Conservation (phyloP, 92 coral and sea anemone genomes). For the Actinostola sp. region DNA sequence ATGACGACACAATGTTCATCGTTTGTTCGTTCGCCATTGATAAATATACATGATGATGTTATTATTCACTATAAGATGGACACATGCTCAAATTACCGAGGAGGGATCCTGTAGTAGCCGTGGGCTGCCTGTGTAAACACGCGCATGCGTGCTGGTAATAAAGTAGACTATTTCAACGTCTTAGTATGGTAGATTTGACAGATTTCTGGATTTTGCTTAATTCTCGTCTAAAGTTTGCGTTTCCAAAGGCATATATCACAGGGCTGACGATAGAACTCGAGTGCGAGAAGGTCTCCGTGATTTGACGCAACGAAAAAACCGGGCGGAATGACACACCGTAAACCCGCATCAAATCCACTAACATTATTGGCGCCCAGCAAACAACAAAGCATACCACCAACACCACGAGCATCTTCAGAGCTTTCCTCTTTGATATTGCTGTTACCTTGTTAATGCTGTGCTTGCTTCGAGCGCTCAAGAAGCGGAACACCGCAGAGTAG, state of each 20-base stretch:
- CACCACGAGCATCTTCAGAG: slow-evolving; percentile 45
- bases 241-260: slow-evolving; percentile 68
- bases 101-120: too few relatives aligned
- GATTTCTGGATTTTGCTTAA: slow-evolving; percentile 2
- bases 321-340: not conserved
- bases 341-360: slow-evolving; percentile 35
- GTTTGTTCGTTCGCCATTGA: too few relatives aligned
- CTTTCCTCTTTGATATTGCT: slow-evolving; percentile 50
- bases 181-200: too few relatives aligned
- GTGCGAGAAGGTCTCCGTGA: slow-evolving; percentile 39
- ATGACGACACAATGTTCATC: too few relatives aligned
- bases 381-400: slow-evolving; percentile 59
- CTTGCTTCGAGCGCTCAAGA: slow-evolving; percentile 32
- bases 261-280: slow-evolving; percentile 69
- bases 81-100: too few relatives aligned
- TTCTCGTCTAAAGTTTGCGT: slow-evolving; percentile 55
- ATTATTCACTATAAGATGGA: too few relatives aligned
- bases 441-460: slow-evolving; percentile 21
- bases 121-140: too few relatives aligned
- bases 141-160: too few relatives aligned
- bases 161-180: too few relatives aligned
- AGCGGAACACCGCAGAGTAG: slow-evolving; percentile 30
- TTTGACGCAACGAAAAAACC: slow-evolving; percentile 31
- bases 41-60: too few relatives aligned
- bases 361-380: slow-evolving; percentile 80